A percentile compares a stretch with the other conserved stretches of the same genome.
Evolutionary conservation across 2,888 invertebrate species (phyloP).

Genomic region (Aporophyla lueneburgensis): DNA sequence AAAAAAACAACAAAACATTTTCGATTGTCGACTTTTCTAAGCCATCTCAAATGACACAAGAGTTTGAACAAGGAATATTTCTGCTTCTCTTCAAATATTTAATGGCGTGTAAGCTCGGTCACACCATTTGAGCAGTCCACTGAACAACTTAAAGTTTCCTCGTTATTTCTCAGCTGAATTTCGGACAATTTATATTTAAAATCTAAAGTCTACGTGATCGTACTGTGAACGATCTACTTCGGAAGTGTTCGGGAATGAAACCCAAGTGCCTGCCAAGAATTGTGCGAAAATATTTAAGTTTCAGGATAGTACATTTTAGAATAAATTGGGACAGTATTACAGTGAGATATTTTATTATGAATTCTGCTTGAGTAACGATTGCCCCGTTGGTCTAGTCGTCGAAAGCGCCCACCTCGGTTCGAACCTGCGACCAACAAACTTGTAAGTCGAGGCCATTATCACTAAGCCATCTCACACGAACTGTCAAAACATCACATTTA

Average conservation of each 20-base stretch:
- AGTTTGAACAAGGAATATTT: slow-evolving; percentile 5
- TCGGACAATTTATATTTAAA: slow-evolving; percentile 61
- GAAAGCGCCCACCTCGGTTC: too few species aligned
- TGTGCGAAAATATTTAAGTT: slow-evolving; percentile 41
- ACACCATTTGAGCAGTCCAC: slow-evolving; percentile 3
- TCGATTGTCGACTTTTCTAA: not conserved
- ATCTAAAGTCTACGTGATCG: slow-evolving; percentile 55
- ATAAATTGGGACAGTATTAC: slow-evolving; percentile 18
- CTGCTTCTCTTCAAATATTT: not conserved
- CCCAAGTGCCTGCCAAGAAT: slow-evolving; percentile 25
- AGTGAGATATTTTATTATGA: slow-evolving; percentile 13
- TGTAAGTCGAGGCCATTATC: too few species aligned
- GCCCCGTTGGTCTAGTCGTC: too few species aligned
- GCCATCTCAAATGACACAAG: not conserved
- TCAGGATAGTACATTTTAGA: slow-evolving; percentile 11
- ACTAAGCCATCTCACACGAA: too few species aligned
- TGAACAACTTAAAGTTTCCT: slow-evolving; percentile 50
- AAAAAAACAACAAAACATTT: not conserved
- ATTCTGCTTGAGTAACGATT: not conserved
- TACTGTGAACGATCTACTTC: slow-evolving; percentile 42
- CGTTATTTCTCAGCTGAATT: slow-evolving; percentile 53
- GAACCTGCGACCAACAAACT: too few species aligned
- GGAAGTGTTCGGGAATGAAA: slow-evolving; percentile 22
- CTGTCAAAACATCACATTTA: too few species aligned
- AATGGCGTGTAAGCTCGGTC: not conserved